Conservation (phyloP, 2,888 invertebrate genomes). For the Eumerus sabulonum region DNA sequence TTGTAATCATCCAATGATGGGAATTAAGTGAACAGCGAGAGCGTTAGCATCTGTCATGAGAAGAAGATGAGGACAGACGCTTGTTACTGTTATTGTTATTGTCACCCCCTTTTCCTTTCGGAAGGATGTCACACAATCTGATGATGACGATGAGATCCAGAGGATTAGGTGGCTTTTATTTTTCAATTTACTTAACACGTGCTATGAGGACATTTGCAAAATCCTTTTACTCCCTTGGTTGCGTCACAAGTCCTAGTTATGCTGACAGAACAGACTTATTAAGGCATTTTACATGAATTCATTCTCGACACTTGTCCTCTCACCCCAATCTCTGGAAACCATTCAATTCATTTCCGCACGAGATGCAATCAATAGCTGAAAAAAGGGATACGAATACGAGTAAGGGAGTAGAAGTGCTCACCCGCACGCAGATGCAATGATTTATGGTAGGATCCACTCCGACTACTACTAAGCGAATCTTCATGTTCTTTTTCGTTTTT, state of each 20-base stretch:
- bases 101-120: slow-evolving; percentile 21
- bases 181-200: slow-evolving; percentile 49
- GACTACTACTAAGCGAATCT: slow-evolving; percentile 1
- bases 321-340: slow-evolving; percentile 15
- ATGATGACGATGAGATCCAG: slow-evolving; percentile 17
- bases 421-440: slow-evolving; percentile 67
- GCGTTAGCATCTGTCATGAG: slow-evolving; percentile 46
- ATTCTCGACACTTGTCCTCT: neutral
- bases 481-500: neutral
- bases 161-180: slow-evolving; percentile 45
- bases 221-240: slow-evolving; percentile 14
- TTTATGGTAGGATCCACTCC: slow-evolving; percentile 56
- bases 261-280: slow-evolving; percentile 27
- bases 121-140: slow-evolving; percentile 5
- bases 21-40: slow-evolving; percentile 42
- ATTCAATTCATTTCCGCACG: slow-evolving; percentile 57
- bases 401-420: slow-evolving; percentile 29
- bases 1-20: slow-evolving; percentile 53
- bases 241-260: slow-evolving; percentile 26
- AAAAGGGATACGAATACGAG: neutral
- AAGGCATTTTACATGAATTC: slow-evolving; percentile 48
- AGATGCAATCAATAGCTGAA: slow-evolving; percentile 57
- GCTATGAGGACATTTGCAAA: slow-evolving; percentile 21
- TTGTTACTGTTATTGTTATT: slow-evolving; percentile 29
- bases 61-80: slow-evolving; percentile 4